Base-by-base conservation (phyloP, 2,113 vertebrate species). In the Columba livia region DNA sequence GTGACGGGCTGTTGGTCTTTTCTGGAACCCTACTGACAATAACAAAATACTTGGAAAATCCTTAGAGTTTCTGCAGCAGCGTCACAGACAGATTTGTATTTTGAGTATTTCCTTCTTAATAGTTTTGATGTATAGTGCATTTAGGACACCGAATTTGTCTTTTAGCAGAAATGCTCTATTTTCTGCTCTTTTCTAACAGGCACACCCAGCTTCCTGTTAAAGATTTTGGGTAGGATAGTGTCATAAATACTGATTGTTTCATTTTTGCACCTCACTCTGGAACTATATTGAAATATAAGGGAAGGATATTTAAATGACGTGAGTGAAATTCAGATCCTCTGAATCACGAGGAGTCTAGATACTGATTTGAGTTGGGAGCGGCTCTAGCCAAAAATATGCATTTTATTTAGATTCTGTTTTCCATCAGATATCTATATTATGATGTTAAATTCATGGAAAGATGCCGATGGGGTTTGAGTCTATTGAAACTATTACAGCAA, bases 381-480 rank as follows among this genome's bases (percentile, higher is more conserved):
- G 28, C 83, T 84, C 88, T 64, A 75, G 94, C 83, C 88, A 96
- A 36, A 89, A 97, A 88, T 58, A 75, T 32, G 78, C 50, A 71
- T 88, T 80, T 86, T 92, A 91, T 94, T 96, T 95, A 50, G 53
- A 70, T 81, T 72, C 92, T 93, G 57, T 72, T 96, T 95, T 92
- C 75, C 51, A 88, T 92, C 48, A 92, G 75, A 54, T 91, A 54
- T 83, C 81, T 90, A 9, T 61, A 70, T 82, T 36, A 58, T 32
- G 42, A 51, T 79, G 40, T 82, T 79, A 57, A 74, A 90, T 75
- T 53, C 23, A 6, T 93, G 88, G 70, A 81, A 82, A 62, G 53
- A 28, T 79, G 72, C 66, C 7, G 4, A 3, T 65, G 81, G 36
- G 19, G 26, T 93, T 94, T 71, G 57, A 61, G 38, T 54, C 42